These are phyloP conservation scores for Hephaestus fuliginosus DNA, from an alignment of 2,797 vertebrate genomes.

Conservation along the genomic window DNA sequence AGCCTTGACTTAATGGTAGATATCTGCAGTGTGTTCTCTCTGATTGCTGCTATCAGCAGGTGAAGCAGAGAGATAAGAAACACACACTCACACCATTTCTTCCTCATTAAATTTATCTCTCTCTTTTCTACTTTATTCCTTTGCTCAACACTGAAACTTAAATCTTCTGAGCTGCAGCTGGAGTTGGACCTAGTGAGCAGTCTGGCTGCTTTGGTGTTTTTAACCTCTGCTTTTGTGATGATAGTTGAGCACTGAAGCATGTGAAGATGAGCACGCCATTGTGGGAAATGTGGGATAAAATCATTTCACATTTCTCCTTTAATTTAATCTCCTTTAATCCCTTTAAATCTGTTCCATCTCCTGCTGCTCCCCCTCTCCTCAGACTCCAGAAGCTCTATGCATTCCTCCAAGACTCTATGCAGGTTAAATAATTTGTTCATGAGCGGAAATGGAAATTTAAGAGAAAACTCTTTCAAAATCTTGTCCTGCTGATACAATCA, in stretches of 20 bases:
- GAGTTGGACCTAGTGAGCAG: too few species aligned
- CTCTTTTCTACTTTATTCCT: background rate
- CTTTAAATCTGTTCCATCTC: conserved; percentile 21
- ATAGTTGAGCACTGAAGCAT: background rate
- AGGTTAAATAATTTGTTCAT: background rate
- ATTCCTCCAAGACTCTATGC: background rate
- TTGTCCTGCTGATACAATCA: background rate
- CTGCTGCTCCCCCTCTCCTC: conserved; percentile 18
- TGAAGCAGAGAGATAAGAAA: conserved; percentile 40
- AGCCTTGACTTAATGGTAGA: background rate
- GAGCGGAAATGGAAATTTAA: background rate
- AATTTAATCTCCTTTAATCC: conserved; percentile 42
- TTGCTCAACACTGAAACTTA: background rate
- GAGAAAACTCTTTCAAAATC: background rate
- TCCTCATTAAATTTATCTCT: conserved; percentile 3
- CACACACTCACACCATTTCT: conserved; percentile 11
- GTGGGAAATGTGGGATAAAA: conserved; percentile 17
- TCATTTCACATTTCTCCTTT: conserved; percentile 7
- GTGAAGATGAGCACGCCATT: background rate
- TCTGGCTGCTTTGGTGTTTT: background rate
- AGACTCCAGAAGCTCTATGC: background rate
- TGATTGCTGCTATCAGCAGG: conserved; percentile 19
- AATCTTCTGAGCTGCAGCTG: background rate
- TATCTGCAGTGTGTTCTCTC: background rate
- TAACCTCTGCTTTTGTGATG: background rate